Percentiles rank a stretch among this genome's conserved stretches.
These are phyloP conservation scores for Heliconius congener DNA, from an alignment of 1,140 invertebrate genomes.

Conservation along the genomic window DNA sequence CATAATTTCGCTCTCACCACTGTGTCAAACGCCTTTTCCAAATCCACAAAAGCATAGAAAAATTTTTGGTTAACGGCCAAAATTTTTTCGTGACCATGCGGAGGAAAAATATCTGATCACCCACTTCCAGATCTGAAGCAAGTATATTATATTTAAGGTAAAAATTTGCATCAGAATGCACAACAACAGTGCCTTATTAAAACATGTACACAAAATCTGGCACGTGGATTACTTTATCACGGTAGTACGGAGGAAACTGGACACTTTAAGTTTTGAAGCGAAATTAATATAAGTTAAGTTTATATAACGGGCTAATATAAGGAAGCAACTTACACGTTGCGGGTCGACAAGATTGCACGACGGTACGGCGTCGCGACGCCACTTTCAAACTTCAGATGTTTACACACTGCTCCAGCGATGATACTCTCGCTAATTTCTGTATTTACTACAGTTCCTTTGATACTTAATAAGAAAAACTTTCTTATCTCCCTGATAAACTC, in stretches of 20 bases:
- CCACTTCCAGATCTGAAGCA: too few relatives aligned
- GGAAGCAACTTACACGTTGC: slow-evolving; percentile 48
- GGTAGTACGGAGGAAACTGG: background rate
- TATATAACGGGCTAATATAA: slow-evolving; percentile 52
- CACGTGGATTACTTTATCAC: slow-evolving; percentile 8
- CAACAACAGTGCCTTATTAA: background rate
- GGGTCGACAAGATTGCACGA: slow-evolving; percentile 45
- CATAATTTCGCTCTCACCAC: too few relatives aligned
- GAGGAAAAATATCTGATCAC: too few relatives aligned
- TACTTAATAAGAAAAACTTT: slow-evolving; percentile 75
- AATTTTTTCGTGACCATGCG: too few relatives aligned
- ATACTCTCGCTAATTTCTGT: slow-evolving; percentile 73
- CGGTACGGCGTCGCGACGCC: slow-evolving; percentile 48
- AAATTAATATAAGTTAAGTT: slow-evolving; percentile 37
- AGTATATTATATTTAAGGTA: too few relatives aligned
- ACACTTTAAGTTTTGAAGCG: slow-evolving; percentile 19
- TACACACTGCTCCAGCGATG: slow-evolving; percentile 64
- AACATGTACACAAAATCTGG: background rate
- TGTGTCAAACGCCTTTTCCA: too few relatives aligned
- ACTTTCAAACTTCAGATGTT: slow-evolving; percentile 73
- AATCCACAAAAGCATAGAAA: too few relatives aligned
- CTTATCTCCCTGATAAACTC: slow-evolving; percentile 61
- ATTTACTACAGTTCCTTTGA: slow-evolving; percentile 73
- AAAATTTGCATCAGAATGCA: background rate
- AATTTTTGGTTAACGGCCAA: too few relatives aligned